These are phyloP conservation scores for Azorinus chamasolen DNA, from an alignment of 2,888 invertebrate genomes.

Conservation along the genomic window DNA sequence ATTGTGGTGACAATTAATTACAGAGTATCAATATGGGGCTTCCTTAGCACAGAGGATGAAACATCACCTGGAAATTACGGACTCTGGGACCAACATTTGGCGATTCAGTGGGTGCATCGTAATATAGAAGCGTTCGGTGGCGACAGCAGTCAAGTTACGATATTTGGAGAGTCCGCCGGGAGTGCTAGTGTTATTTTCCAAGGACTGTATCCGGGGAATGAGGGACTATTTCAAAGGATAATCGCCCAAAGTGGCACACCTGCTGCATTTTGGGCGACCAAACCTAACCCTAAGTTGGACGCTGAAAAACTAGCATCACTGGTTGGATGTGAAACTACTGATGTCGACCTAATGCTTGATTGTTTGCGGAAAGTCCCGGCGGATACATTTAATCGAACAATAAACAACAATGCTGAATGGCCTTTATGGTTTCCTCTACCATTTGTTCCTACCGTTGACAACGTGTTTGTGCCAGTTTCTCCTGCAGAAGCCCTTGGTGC, in stretches of 20 bases:
- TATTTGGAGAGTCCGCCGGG: conserved; percentile 98
- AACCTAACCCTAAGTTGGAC: conserved; percentile 92
- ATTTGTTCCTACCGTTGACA: no score
- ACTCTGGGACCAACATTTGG: conserved; percentile 97
- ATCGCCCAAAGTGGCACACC: conserved; percentile 97
- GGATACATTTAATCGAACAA: background rate
- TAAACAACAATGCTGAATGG: background rate
- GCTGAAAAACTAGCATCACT: conserved; percentile 94
- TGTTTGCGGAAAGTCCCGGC: background rate
- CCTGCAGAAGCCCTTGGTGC: no score
- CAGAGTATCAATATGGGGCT: conserved; percentile 73
- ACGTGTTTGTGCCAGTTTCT: no score
- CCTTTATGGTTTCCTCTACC: background rate
- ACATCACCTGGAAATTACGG: conserved; percentile 87
- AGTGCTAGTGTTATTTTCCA: conserved; percentile 94
- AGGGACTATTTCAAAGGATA: conserved; percentile 91
- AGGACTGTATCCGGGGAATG: conserved; percentile 94
- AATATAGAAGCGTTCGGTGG: conserved; percentile 87
- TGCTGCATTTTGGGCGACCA: conserved; percentile 96
- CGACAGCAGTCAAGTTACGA: conserved; percentile 95
- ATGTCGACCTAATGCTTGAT: background rate
- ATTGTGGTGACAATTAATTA: conserved; percentile 74
- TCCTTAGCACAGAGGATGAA: conserved; percentile 68
- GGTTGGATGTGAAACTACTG: conserved; percentile 89
- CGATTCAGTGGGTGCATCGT: conserved; percentile 88